Percentiles rank a stretch among this genome's conserved stretches.
These are phyloP conservation scores for Acrocephalus kingi DNA, from an alignment of 2,113 vertebrate species.

Conservation along the genomic window DNA sequence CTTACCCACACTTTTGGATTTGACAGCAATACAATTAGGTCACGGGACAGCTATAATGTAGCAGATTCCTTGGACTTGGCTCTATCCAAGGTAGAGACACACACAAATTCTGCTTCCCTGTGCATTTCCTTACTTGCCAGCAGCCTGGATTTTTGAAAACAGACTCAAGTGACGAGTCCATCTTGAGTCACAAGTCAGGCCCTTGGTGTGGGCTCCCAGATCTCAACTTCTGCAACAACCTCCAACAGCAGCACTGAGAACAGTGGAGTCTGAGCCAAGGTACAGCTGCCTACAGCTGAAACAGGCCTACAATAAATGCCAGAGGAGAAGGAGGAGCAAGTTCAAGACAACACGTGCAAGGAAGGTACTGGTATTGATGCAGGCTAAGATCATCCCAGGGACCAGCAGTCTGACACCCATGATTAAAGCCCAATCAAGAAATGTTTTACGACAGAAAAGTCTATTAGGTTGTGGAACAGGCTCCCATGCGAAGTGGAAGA, in stretches of 20 bases:
- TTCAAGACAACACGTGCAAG: not conserved
- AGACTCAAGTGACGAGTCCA: not conserved
- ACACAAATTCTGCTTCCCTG: not conserved
- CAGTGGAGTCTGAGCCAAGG: not conserved
- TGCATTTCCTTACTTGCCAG: not conserved
- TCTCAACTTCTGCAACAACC: not conserved
- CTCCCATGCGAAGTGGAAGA: not conserved
- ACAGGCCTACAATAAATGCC: not conserved
- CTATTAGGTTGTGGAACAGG: not conserved
- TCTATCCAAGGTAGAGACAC: not conserved
- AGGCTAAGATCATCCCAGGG: not conserved
- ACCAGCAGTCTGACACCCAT: not conserved
- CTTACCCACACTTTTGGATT: not conserved
- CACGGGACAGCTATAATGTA: constrained; percentile 3
- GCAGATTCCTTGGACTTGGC: constrained; percentile 4
- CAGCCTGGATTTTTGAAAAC: not conserved
- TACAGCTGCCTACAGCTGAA: not conserved
- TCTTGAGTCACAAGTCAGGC: not conserved
- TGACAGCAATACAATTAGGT: not conserved
- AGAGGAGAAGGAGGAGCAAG: not conserved
- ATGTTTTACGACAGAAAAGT: constrained; percentile 23
- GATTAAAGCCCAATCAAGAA: constrained; percentile 22
- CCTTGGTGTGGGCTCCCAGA: not conserved
- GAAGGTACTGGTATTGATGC: not conserved
- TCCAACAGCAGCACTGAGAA: not conserved